phyloP scores from a whole-genome alignment of 2,797 vertebrate species.

The Trichosurus vulpecula region DNA sequence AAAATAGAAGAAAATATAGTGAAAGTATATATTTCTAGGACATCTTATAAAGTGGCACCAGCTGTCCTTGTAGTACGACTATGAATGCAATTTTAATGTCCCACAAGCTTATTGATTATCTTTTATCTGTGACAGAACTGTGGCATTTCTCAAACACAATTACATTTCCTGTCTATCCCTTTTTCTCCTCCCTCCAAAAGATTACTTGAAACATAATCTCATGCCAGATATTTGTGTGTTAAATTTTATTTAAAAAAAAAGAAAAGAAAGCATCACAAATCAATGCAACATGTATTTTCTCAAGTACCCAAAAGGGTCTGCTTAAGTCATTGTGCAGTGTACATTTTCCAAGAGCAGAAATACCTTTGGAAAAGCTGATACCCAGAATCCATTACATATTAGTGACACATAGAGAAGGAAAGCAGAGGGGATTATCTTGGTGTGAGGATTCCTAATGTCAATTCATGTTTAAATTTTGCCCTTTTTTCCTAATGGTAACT shows the following conservation, averaged over 20 bases:
- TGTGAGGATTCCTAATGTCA: neutral
- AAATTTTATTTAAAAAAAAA: neutral
- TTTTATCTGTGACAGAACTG: slow-evolving; percentile 23
- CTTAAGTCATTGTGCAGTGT: neutral
- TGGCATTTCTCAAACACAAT: slow-evolving; percentile 30
- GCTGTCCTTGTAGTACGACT: slow-evolving; percentile 25
- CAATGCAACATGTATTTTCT: neutral
- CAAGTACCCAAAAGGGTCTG: no score
- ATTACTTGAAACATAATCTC: neutral
- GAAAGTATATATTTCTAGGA: slow-evolving; percentile 49
- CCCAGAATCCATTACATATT: neutral
- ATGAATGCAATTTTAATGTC: slow-evolving; percentile 41
- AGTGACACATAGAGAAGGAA: neutral
- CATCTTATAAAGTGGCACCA: slow-evolving; percentile 39
- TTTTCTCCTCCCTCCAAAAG: neutral
- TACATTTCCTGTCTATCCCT: slow-evolving; percentile 38
- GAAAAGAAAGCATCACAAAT: neutral
- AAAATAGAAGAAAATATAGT: slow-evolving; percentile 55
- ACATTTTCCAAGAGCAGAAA: neutral
- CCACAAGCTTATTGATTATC: neutral
- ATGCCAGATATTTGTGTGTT: neutral
- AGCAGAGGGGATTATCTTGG: neutral
- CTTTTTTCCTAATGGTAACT: slow-evolving; percentile 1
- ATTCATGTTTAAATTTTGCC: neutral
- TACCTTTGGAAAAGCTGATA: neutral